Evolutionary conservation across 2,888 invertebrate species (phyloP).

Genomic region (Tetragonisca angustula): DNA sequence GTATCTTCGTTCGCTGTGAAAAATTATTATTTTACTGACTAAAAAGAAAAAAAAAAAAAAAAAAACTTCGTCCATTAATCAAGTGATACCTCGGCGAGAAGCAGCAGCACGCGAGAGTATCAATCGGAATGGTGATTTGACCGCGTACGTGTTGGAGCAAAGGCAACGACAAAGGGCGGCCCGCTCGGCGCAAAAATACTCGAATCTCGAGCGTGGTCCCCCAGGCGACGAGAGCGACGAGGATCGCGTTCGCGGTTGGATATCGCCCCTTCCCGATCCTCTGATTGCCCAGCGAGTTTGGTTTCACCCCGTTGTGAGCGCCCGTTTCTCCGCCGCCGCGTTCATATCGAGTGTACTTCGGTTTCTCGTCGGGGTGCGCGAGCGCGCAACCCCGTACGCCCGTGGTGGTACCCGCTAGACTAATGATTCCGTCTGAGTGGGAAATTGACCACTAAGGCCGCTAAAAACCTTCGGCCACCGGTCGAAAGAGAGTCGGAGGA

Average conservation of each 20-base stretch:
- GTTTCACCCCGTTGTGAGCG: conserved; percentile 57
- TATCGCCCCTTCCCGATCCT: conserved; percentile 51
- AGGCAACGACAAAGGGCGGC: conserved; percentile 3
- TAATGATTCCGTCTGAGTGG: conserved; percentile 83
- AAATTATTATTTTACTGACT: no score
- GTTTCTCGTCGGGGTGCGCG: conserved; percentile 52
- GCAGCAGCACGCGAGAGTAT: neutral
- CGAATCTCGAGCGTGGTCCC: neutral
- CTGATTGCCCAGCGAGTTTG: conserved; percentile 72
- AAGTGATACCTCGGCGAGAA: neutral
- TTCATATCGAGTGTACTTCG: conserved; percentile 74
- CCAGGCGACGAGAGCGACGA: neutral
- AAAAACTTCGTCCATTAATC: no score
- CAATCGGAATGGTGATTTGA: neutral
- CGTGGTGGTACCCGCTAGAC: conserved; percentile 69
- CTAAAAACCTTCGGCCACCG: conserved; percentile 77
- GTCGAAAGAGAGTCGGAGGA: conserved; percentile 35
- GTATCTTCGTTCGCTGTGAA: no score
- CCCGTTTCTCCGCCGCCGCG: conserved; percentile 48
- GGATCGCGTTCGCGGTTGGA: conserved; percentile 39
- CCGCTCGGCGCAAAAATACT: conserved; percentile 15
- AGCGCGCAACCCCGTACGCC: conserved; percentile 61
- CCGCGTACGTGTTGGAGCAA: conserved; percentile 2
- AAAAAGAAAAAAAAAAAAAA: no score
- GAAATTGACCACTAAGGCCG: conserved; percentile 81